Percentiles rank a stretch among this genome's conserved stretches.
Conservation (phyloP, 1,140 invertebrate genomes). For the Dreissena polymorpha region DNA sequence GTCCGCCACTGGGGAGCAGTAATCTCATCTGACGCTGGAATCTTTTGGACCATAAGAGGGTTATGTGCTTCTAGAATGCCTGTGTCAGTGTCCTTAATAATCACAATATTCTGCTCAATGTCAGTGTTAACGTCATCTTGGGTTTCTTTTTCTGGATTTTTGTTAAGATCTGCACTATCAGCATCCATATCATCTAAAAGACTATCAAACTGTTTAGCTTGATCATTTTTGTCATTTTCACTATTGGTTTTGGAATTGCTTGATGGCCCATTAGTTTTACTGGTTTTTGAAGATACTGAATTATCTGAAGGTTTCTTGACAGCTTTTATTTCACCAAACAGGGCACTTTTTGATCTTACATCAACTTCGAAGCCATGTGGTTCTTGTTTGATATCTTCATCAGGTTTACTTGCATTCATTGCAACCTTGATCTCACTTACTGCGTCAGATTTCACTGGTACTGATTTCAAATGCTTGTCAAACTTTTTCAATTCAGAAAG, state of each 20-base stretch:
- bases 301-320: slow-evolving; percentile 40
- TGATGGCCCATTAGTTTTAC: no score
- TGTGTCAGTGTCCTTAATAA: neutral
- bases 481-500: slow-evolving; percentile 48
- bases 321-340: slow-evolving; percentile 47
- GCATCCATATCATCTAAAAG: slow-evolving; percentile 30
- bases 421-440: slow-evolving; percentile 36
- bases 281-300: no score
- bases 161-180: slow-evolving; percentile 18
- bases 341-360: slow-evolving; percentile 1
- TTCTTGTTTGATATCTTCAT: neutral
- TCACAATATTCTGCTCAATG: no score
- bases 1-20: slow-evolving; percentile 12
- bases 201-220: slow-evolving; percentile 35
- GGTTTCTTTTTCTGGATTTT: slow-evolving; percentile 3
- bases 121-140: neutral
- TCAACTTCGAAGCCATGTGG: neutral
- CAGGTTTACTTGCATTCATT: slow-evolving; percentile 4
- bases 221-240: slow-evolving; percentile 12
- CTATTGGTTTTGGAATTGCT: neutral
- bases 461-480: slow-evolving; percentile 47
- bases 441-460: slow-evolving; percentile 16
- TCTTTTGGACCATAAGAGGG: neutral
- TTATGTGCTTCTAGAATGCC: neutral
- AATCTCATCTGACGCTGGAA: slow-evolving; percentile 6